These are phyloP conservation scores for Mionectes olivaceus DNA, from an alignment of 2,797 vertebrate genomes.

Conservation along the genomic window DNA sequence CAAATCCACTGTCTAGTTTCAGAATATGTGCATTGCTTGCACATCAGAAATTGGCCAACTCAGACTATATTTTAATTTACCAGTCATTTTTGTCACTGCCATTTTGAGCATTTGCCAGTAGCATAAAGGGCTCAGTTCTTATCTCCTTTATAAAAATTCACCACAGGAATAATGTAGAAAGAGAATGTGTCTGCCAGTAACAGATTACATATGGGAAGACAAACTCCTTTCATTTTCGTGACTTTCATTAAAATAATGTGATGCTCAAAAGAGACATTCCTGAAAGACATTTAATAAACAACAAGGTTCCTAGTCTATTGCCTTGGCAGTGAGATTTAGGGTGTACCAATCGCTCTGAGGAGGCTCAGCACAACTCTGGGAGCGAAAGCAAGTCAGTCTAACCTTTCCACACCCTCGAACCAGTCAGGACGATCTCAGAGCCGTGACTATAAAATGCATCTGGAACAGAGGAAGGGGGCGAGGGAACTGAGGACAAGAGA, in stretches of 20 bases:
- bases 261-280: background rate
- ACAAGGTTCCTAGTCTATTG: background rate
- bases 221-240: background rate
- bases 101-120: background rate
- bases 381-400: background rate
- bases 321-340: background rate
- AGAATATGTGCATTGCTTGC: background rate
- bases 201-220: background rate
- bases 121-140: background rate
- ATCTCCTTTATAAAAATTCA: background rate
- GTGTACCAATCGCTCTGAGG: background rate
- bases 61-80: background rate
- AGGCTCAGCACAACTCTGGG: background rate
- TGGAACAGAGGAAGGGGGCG: background rate
- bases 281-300: background rate
- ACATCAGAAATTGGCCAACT: background rate
- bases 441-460: background rate
- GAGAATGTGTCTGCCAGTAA: background rate
- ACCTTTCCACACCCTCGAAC: background rate
- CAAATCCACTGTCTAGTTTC: background rate
- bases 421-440: background rate
- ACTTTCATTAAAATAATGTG: background rate
- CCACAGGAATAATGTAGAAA: background rate
- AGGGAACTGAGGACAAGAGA: slow-evolving; percentile 34
- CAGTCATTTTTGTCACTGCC: background rate